Evolutionary conservation across 2,797 vertebrate genomes (phyloP).

Genomic region (Menidia menidia): DNA sequence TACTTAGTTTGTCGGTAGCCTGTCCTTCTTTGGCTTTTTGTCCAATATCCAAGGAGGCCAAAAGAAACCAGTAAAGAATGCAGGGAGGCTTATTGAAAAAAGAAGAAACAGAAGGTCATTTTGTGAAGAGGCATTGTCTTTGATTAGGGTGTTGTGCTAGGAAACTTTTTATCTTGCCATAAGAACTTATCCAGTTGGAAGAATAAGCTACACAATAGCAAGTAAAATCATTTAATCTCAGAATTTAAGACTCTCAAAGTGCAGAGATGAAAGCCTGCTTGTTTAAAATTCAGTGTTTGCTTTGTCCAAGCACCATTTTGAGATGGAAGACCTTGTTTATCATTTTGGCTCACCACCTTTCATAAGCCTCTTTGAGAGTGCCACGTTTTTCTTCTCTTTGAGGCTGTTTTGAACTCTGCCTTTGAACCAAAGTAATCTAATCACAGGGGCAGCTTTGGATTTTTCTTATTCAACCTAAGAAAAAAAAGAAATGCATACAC

Average conservation of each 20-base stretch:
- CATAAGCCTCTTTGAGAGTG: slow-evolving; percentile 24
- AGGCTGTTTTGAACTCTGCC: slow-evolving; percentile 45
- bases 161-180: slow-evolving; percentile 16
- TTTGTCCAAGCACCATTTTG: slow-evolving; percentile 22
- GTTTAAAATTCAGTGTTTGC: slow-evolving; percentile 36
- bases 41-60: background rate
- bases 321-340: slow-evolving; percentile 20
- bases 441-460: slow-evolving; percentile 31
- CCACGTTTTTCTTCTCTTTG: slow-evolving; percentile 29
- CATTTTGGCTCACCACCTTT: slow-evolving; percentile 20
- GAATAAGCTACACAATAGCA: slow-evolving; percentile 10
- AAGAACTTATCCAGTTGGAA: slow-evolving; percentile 4
- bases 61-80: slow-evolving; percentile 1
- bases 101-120: background rate
- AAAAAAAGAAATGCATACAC: background rate
- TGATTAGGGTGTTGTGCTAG: background rate
- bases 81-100: background rate
- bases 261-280: slow-evolving; percentile 34
- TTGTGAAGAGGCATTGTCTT: background rate
- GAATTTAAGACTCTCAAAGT: slow-evolving; percentile 28
- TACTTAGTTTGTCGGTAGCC: too few relatives aligned
- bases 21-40: background rate
- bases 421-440: slow-evolving; percentile 27
- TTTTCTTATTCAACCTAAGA: slow-evolving; percentile 1
- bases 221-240: slow-evolving; percentile 10